A percentile compares a stretch with the other conserved stretches of the same genome.
These are phyloP conservation scores for Chrysolina haemoptera DNA, from an alignment of 2,888 invertebrate species.

Conservation along the genomic window DNA sequence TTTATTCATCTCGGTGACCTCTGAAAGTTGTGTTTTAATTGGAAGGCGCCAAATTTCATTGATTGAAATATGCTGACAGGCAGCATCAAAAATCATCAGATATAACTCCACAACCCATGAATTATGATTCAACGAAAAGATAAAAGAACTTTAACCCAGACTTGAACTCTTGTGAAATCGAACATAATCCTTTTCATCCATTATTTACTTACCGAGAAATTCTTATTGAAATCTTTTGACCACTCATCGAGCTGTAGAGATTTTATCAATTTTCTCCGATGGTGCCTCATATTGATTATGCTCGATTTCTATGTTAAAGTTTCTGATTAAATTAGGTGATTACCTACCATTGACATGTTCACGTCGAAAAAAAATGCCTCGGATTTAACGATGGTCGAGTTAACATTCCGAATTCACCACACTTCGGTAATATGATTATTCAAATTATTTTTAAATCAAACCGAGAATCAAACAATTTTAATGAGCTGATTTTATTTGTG, in stretches of 20 bases:
- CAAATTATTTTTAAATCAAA: constrained; percentile 33
- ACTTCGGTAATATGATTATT: constrained; percentile 33
- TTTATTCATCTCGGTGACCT: too few species aligned
- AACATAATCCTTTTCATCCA: constrained; percentile 19
- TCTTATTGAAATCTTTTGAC: constrained; percentile 32
- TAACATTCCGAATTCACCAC: constrained; percentile 38
- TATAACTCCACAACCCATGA: neutral
- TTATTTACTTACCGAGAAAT: constrained; percentile 29
- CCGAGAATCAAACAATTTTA: constrained; percentile 33
- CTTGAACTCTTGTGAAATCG: constrained; percentile 17
- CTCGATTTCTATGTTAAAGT: constrained; percentile 40
- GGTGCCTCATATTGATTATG: constrained; percentile 40
- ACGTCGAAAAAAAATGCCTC: constrained; percentile 34
- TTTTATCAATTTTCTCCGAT: constrained; percentile 35
- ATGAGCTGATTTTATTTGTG: constrained; percentile 27
- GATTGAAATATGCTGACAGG: neutral
- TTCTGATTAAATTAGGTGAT: constrained; percentile 42
- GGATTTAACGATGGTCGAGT: constrained; percentile 35
- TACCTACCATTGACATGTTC: constrained; percentile 37
- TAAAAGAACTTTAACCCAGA: constrained; percentile 12
- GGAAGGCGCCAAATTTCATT: constrained; percentile 1
- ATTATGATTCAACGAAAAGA: constrained; percentile 3
- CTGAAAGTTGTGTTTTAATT: neutral
- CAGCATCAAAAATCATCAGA: constrained; percentile 7
- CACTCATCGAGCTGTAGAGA: constrained; percentile 29